These are phyloP conservation scores for Amblyornis subalaris DNA, from an alignment of 2,113 vertebrate genomes.

Conservation along the genomic window DNA sequence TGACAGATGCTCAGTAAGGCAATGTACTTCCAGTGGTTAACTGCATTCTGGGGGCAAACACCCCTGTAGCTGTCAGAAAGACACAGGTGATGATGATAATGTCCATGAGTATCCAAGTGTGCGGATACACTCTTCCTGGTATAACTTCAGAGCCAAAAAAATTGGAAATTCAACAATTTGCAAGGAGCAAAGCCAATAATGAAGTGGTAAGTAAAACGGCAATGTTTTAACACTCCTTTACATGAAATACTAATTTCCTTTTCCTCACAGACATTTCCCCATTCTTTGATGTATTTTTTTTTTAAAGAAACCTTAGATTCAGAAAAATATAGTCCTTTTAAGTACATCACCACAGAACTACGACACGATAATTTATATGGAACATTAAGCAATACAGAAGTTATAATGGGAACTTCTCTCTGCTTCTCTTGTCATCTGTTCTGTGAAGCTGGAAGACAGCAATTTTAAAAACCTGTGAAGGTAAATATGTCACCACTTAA, in stretches of 20 bases:
- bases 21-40: rapidly evolving
- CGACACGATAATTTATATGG: not conserved
- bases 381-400: slow-evolving; percentile 9
- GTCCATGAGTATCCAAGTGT: not conserved
- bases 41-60: not conserved
- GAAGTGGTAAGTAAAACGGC: not conserved
- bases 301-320: not conserved
- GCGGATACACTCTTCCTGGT: not conserved
- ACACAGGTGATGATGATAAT: too few relatives aligned
- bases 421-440: not conserved
- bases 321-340: not conserved
- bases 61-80: not conserved
- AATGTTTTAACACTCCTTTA: not conserved
- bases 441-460: not conserved
- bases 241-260: not conserved
- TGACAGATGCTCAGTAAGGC: not conserved
- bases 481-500: slow-evolving; percentile 9
- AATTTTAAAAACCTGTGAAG: not conserved
- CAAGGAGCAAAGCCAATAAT: not conserved
- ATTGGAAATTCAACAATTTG: not conserved
- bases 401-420: not conserved
- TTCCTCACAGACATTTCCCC: not conserved
- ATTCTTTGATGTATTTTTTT: not conserved
- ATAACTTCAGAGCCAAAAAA: not conserved
- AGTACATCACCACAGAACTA: not conserved